Base-by-base conservation (phyloP, 1,140 invertebrate genomes). In the Drosophila sechellia region DNA sequence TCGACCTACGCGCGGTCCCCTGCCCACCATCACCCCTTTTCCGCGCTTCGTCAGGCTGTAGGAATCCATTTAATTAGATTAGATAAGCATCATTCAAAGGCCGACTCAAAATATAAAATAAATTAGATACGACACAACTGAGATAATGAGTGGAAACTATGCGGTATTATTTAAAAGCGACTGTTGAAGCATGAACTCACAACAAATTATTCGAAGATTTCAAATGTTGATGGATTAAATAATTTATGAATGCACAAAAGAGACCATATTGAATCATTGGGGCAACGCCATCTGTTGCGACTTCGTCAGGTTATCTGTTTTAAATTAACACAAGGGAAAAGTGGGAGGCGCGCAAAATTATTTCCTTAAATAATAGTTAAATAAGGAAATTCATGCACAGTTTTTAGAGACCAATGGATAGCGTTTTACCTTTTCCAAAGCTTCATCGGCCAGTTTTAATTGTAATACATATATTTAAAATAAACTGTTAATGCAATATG, bases 11-110 rank as follows among this genome's bases (percentile, higher is more conserved):
- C 79, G 83, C 4, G 89, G 89, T 43, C 77, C 84, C 2, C 49
- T 90, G 64, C 89, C 89, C 35, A 90, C 89, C 3, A 73, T 90
- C 65, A 90, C 89, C 2, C 89, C 89, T 34, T 90, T 90, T 56
- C 89, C 89, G 12, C 60, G 27, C 12, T 40, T 66, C 39, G 31
- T 79, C n/a, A 87, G 73, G 57, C 59, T 65, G 22, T 83, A 86
- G 79, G 46, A 34, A 77, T 35, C 50, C 34, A 69, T 64, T 61
- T 58, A 71, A 77, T 72, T 69, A 57, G 68, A 77, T 83, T 77
- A 89, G 59, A 74, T 81, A 69, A 85, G 55, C 53, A 53, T 46
- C 20, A 74, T 49, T 49, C 68, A 61, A 40, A 74, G 54, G 37
- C 40, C 69, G 56, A 55, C 37, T 43, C 43, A 37, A 57, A 48